A percentile compares a stretch with the other conserved stretches of the same genome.
These are phyloP conservation scores for Pterocles orientalis DNA, from an alignment of 2,113 vertebrate genomes.

Conservation along the genomic window DNA sequence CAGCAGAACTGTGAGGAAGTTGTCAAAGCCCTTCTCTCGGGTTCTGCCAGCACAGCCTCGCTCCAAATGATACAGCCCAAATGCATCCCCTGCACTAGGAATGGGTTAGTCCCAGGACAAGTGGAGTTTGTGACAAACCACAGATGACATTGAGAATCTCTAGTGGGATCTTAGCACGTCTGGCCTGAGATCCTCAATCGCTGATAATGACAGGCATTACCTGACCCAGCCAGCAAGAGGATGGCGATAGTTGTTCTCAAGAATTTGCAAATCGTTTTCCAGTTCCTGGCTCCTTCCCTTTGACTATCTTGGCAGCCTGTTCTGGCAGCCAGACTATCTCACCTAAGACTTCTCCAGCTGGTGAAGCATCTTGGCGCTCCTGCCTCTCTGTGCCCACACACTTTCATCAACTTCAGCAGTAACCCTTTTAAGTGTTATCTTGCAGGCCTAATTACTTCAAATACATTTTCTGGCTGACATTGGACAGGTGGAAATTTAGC, in stretches of 20 bases:
- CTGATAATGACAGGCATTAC: conserved; percentile 52
- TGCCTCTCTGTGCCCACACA: conserved; percentile 51
- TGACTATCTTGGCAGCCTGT: conserved; percentile 67
- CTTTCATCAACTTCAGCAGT: conserved; percentile 65
- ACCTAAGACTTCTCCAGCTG: conserved; percentile 65
- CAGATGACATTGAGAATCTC: not conserved
- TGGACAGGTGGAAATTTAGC: conserved; percentile 69
- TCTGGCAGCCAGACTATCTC: conserved; percentile 69
- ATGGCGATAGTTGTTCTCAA: conserved; percentile 44
- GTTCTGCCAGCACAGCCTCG: not conserved
- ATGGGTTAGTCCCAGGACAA: not conserved
- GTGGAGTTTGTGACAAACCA: not conserved
- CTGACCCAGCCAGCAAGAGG: conserved; percentile 51
- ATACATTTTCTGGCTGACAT: conserved; percentile 22
- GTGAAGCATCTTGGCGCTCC: conserved; percentile 65
- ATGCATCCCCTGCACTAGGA: not conserved
- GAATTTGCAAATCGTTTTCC: conserved; percentile 51
- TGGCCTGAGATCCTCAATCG: conserved; percentile 13
- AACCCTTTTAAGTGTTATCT: conserved; percentile 70
- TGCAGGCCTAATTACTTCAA: conserved; percentile 72
- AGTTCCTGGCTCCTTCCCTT: conserved; percentile 67
- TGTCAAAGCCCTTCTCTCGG: not conserved
- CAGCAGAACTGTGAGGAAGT: not conserved
- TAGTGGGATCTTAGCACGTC: not conserved
- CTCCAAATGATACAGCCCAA: not conserved